Base-by-base conservation (phyloP, 2,113 vertebrate genomes). In the Cervus canadensis region DNA sequence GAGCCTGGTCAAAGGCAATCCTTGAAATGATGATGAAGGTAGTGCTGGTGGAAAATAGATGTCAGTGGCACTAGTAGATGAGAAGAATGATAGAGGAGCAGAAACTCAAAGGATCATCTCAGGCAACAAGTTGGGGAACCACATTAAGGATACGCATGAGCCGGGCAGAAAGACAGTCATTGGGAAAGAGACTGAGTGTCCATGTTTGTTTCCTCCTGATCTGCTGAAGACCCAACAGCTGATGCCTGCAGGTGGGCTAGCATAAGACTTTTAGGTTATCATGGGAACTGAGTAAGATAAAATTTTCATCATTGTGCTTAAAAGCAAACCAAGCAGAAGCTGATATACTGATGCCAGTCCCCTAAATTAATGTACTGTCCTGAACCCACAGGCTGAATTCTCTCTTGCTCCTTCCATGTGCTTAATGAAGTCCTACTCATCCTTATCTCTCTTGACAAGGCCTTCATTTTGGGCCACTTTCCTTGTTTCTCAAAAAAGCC, bases 101-200 rank as follows among this genome's bases (percentile, higher is more conserved):
- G 26, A n/a, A 48, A 62, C 36, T 30, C 54, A 26, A 36, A n/a
- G n/a, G 50, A 2, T 14, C 50, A 11, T 26, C 50, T 56, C 59
- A 26, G 25, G 52, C n/a, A 25, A 11, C 48, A 2, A 17, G 82
- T n/a, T 23, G 23, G 43, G 28, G n/a, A 36, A 40, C 21, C 40
- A 0, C 25, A 12, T 79, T 30, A 50, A 19, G 74, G 91, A 6
- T 2, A 28, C 0, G 0, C 19, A 26, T 13, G 48, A 26, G 16
- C 33, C 40, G 50, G 40, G 12, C 57, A 59, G 87, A 71, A 62
- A 87, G 45, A 28, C 13, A 30, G 57, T 7, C 40, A 13, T 1
- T 50, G 26, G 50, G 50, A 79, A 85, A 78, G 40, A 56, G 33
- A 30, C 50, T 8, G 5, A 25, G 26, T 28, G 25, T 17, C 60